phyloP scores from a whole-genome alignment of 2,113 vertebrate genomes.

The Cyphomyrus discorhynchus region DNA sequence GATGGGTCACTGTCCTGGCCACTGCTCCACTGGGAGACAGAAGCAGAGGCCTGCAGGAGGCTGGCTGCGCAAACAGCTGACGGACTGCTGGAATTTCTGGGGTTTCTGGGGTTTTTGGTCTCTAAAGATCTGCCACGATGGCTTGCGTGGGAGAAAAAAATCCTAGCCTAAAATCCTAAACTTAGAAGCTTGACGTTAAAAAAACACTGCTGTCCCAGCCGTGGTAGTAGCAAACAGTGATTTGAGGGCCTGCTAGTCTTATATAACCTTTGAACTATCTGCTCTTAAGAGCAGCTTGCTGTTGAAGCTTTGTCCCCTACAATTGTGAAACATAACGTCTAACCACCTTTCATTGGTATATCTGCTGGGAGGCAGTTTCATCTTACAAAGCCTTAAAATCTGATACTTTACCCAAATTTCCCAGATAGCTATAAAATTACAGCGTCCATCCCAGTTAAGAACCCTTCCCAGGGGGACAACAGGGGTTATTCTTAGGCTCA shows the following conservation, averaged over 20 bases:
- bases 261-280: background rate
- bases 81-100: background rate
- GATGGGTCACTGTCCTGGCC: background rate
- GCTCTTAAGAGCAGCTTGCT: background rate
- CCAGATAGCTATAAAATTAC: background rate
- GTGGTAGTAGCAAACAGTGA: background rate
- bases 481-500: background rate
- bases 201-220: background rate
- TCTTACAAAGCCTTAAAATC: slow-evolving; percentile 1
- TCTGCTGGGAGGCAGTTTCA: background rate
- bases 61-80: background rate
- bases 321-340: background rate
- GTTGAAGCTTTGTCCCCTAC: background rate
- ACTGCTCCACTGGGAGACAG: background rate
- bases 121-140: background rate
- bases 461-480: background rate
- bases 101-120: background rate
- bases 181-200: background rate
- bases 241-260: background rate
- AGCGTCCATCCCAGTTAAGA: background rate
- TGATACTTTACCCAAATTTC: background rate
- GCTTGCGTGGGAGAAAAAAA: background rate
- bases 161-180: background rate
- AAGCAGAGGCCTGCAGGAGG: background rate
- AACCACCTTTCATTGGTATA: background rate